phyloP scores from a whole-genome alignment of 2,113 vertebrate species.

The Rhodinocichla rosea region DNA sequence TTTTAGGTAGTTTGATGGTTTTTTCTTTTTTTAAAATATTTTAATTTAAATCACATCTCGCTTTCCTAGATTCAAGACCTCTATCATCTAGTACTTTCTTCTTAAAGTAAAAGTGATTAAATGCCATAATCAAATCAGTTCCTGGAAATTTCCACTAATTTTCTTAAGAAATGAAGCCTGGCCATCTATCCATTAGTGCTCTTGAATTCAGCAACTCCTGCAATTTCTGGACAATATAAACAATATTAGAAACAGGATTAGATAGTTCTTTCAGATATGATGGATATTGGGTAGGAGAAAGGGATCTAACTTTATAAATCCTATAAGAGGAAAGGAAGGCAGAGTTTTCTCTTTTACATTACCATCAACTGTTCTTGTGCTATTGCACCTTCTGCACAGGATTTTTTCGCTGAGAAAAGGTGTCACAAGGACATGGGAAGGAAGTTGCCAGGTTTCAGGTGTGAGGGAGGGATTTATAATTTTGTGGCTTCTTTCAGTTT shows the following conservation, averaged over 20 bases:
- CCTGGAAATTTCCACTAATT: background rate
- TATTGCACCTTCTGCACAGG: background rate
- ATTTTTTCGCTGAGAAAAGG: background rate
- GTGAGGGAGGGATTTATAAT: background rate
- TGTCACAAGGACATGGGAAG: background rate
- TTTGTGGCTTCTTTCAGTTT: background rate
- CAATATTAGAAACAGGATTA: background rate
- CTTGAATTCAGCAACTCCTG: background rate
- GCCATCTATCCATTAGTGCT: background rate
- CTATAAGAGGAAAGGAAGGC: background rate
- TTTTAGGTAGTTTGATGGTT: no score
- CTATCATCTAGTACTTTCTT: background rate
- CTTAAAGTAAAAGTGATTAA: background rate
- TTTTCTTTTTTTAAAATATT: rapidly evolving
- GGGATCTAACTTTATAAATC: background rate
- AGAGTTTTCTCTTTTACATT: background rate
- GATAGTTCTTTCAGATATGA: background rate
- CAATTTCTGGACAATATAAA: background rate
- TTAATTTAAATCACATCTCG: background rate
- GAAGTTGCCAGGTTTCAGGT: background rate
- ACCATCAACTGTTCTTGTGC: background rate
- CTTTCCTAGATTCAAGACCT: background rate
- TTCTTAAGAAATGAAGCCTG: background rate
- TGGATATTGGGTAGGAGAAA: background rate
- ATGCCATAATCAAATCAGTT: background rate